Conservation (phyloP, 2,888 invertebrate species). For the Netelia melanura region DNA sequence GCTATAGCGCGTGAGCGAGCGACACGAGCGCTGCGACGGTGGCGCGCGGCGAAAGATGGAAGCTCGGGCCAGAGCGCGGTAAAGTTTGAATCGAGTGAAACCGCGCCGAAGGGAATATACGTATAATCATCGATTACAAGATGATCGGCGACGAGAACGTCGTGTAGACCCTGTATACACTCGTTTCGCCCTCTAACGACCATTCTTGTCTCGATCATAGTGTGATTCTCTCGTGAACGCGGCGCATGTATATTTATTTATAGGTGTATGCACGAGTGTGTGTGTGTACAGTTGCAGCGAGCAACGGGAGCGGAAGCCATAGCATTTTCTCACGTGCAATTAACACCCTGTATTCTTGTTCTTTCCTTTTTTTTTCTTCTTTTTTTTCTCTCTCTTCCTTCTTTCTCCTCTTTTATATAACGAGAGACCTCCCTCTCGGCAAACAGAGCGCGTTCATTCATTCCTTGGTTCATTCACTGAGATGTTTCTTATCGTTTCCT, state of each 20-base stretch:
- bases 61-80: no score
- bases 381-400: constrained; percentile 18
- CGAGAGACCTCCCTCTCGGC: constrained; percentile 15
- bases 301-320: constrained; percentile 68
- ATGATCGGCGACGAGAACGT: no score
- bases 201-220: not conserved
- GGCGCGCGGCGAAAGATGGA: no score
- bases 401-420: constrained; percentile 11
- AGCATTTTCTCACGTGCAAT: constrained; percentile 69
- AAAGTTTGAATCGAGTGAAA: no score
- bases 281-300: constrained; percentile 12
- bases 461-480: constrained; percentile 10
- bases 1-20: no score
- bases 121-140: no score
- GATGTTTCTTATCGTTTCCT: not conserved
- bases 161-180: not conserved
- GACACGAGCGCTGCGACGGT: no score
- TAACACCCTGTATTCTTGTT: constrained; percentile 57
- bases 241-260: not conserved
- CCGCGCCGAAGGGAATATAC: no score
- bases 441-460: not conserved
- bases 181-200: constrained; percentile 1
- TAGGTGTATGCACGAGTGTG: not conserved
- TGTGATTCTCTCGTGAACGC: not conserved
- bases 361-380: constrained; percentile 17